phyloP scores from a whole-genome alignment of 1,140 invertebrate species.

The Pentalonia nigronervosa region DNA sequence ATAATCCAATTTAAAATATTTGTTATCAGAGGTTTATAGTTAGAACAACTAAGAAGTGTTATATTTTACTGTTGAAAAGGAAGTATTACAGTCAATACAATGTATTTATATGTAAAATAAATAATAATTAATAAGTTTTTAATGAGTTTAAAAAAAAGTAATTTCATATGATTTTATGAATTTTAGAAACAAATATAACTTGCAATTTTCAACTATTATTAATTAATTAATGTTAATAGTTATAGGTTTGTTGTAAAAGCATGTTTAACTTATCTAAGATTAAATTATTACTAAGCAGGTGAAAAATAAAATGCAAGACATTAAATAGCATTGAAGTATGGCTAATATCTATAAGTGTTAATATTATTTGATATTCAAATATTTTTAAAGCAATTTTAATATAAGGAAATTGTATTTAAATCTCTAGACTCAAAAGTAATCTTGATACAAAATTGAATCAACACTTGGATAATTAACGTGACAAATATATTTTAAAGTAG shows the following conservation, averaged over 20 bases:
- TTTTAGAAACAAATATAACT: not conserved
- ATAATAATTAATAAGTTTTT: too few species aligned
- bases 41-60: not conserved
- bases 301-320: not conserved
- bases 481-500: not conserved
- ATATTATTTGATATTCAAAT: conserved; percentile 4
- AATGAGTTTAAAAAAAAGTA: not conserved
- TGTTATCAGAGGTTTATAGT: not conserved
- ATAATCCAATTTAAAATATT: not conserved
- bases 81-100: not conserved
- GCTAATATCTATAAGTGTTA: not conserved
- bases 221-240: not conserved
- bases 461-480: not conserved
- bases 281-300: not conserved
- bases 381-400: not conserved
- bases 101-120: not conserved
- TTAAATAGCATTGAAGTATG: not conserved
- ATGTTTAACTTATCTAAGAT: not conserved
- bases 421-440: not conserved
- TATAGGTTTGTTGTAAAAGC: not conserved
- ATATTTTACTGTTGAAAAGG: not conserved
- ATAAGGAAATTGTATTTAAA: not conserved
- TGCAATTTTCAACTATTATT: too few species aligned
- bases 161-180: too few species aligned
- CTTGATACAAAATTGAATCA: not conserved